These are phyloP conservation scores for Pseudonaja textilis DNA, from an alignment of 2,113 vertebrate species.

Conservation along the genomic window DNA sequence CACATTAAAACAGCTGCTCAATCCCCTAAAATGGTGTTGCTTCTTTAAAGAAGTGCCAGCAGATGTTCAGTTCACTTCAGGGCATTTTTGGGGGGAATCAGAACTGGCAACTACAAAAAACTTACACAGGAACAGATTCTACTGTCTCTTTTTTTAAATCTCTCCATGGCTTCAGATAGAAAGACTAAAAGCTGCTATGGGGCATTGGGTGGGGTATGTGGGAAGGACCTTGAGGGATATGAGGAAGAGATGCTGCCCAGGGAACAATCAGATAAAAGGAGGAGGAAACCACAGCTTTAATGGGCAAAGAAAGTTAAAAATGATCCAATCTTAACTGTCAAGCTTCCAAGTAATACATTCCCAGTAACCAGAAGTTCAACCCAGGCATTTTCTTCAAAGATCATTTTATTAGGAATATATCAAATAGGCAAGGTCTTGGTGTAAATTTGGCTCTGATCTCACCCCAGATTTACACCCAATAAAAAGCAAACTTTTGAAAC, in stretches of 20 bases:
- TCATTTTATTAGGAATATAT: too few relatives aligned
- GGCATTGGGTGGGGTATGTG: background rate
- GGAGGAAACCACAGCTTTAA: background rate
- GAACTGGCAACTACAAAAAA: background rate
- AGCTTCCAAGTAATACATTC: too few relatives aligned
- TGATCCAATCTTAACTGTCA: background rate
- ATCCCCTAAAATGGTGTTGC: background rate
- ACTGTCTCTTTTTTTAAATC: background rate
- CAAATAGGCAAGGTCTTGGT: too few relatives aligned
- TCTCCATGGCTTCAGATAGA: background rate
- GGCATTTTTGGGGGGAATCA: background rate
- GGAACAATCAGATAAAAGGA: background rate
- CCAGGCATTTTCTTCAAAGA: too few relatives aligned
- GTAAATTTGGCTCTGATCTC: too few relatives aligned
- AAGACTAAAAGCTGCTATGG: background rate
- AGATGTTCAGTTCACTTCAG: background rate
- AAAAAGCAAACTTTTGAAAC: too few relatives aligned
- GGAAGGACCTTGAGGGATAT: background rate
- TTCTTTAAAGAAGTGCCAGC: background rate
- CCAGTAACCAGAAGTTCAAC: too few relatives aligned
- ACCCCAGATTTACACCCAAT: too few relatives aligned
- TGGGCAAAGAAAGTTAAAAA: background rate
- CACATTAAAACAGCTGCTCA: background rate
- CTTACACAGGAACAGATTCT: background rate
- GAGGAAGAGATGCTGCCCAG: background rate